These are phyloP conservation scores for Ciona savignyi DNA, from an alignment of 23 tunicate genomes.

Conservation along the genomic window DNA sequence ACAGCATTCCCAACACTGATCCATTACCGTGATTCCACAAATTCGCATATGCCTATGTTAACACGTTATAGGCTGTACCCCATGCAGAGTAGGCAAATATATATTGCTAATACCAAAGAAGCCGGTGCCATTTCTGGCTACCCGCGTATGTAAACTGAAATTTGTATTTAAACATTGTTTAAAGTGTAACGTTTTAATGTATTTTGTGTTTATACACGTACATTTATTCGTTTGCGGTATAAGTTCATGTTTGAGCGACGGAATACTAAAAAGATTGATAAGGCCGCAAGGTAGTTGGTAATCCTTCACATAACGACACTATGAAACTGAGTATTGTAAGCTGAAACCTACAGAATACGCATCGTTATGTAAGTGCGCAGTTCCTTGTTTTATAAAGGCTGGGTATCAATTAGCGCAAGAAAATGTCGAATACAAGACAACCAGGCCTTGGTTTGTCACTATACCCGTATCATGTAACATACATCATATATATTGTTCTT, in stretches of 20 bases:
- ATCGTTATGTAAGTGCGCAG: not conserved
- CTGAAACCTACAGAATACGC: not conserved
- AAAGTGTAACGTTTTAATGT: not conserved
- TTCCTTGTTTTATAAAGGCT: not conserved
- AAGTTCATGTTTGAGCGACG: too few species aligned
- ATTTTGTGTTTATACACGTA: too few species aligned
- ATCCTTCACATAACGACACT: not conserved
- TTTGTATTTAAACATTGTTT: not conserved
- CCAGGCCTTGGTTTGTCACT: not conserved
- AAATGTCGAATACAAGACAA: not conserved
- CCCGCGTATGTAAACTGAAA: too few species aligned
- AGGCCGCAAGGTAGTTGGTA: not conserved
- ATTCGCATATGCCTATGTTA: not conserved
- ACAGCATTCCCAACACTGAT: not conserved
- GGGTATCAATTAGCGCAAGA: not conserved
- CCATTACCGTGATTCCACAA: not conserved
- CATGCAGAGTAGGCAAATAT: not conserved
- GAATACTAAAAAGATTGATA: too few species aligned
- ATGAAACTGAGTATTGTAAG: not conserved
- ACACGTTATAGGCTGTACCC: not conserved
- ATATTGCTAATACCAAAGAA: not conserved
- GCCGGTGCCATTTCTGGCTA: not conserved
- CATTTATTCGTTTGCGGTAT: not conserved
- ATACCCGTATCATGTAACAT: not conserved
- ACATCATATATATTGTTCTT: not conserved